Conservation (phyloP, 2,797 vertebrate genomes). For the Microctenopoma lineatum region DNA sequence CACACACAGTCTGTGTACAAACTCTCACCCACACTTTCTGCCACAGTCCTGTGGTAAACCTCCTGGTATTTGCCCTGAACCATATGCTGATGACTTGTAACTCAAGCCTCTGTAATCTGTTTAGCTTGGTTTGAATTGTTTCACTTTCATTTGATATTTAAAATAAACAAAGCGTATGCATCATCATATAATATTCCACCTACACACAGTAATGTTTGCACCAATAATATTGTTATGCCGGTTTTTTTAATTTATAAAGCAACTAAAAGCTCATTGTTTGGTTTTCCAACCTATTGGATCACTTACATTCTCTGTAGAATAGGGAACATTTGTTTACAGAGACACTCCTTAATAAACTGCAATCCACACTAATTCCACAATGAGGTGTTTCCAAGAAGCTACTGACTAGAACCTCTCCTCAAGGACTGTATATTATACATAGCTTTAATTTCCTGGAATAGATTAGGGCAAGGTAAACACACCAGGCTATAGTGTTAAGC, state of each 20-base stretch:
- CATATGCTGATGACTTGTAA: slow-evolving; percentile 2
- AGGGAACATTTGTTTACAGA: slow-evolving; percentile 7
- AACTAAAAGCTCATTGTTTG: not conserved
- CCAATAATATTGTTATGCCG: slow-evolving; percentile 11
- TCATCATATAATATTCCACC: slow-evolving; percentile 13
- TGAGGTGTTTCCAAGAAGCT: slow-evolving; percentile 17
- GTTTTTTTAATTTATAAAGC: not conserved
- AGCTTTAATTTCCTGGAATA: slow-evolving; percentile 72
- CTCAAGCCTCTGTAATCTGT: slow-evolving; percentile 5
- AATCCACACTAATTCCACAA: not conserved
- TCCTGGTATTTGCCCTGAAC: slow-evolving; percentile 12
- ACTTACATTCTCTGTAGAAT: slow-evolving; percentile 21
- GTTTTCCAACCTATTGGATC: not conserved
- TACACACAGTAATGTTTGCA: slow-evolving; percentile 2
- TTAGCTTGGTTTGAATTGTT: slow-evolving; percentile 18
- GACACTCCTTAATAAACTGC: not conserved
- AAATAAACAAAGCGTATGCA: slow-evolving; percentile 2
- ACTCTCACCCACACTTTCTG: slow-evolving; percentile 10
- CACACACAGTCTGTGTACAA: slow-evolving; percentile 7
- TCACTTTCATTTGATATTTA: slow-evolving; percentile 18
- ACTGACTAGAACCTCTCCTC: not conserved
- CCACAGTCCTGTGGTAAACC: slow-evolving; percentile 1
- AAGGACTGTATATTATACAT: slow-evolving; percentile 41
- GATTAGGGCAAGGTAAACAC: slow-evolving; percentile 49
- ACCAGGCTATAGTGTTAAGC: slow-evolving; percentile 51